Evolutionary conservation across 2,113 vertebrate species (phyloP).

Genomic region (Australoheros scitulus): DNA sequence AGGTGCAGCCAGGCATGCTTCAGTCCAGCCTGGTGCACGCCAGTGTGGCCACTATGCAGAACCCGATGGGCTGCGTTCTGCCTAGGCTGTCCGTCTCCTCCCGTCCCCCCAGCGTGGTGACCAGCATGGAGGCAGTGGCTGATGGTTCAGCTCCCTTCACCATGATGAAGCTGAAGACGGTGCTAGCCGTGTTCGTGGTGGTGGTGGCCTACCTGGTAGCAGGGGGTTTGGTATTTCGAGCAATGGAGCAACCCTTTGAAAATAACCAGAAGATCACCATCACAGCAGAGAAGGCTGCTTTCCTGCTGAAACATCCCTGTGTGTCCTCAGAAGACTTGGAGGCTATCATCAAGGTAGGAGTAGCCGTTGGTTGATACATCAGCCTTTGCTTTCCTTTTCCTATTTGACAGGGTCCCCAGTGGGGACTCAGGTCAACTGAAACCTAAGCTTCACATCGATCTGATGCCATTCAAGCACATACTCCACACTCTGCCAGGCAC

Average conservation of each 20-base stretch:
- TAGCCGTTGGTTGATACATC: conserved; percentile 12
- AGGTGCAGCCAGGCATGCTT: conserved; percentile 79
- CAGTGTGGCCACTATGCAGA: conserved; percentile 83
- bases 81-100: conserved; percentile 84
- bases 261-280: conserved; percentile 92
- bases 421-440: conserved; percentile 56
- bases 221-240: conserved; percentile 89
- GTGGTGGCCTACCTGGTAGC: conserved; percentile 92
- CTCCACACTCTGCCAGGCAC: conserved; percentile 9
- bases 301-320: conserved; percentile 89
- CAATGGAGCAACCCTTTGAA: conserved; percentile 93
- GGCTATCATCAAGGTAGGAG: conserved; percentile 89
- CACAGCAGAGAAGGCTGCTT: conserved; percentile 89
- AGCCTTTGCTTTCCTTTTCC: background rate
- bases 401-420: conserved; percentile 29
- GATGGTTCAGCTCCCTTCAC: conserved; percentile 83
- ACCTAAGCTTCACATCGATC: conserved; percentile 63
- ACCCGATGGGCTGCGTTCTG: conserved; percentile 81
- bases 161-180: conserved; percentile 97
- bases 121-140: conserved; percentile 86
- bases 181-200: conserved; percentile 92
- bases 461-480: conserved; percentile 30
- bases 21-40: conserved; percentile 82
- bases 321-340: conserved; percentile 90
- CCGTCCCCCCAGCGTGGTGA: conserved; percentile 84